Evolutionary conservation across 2,888 invertebrate genomes (phyloP), one percentile per base, ranked within the genome.

Genomic region (Cephus runcator): DNA sequence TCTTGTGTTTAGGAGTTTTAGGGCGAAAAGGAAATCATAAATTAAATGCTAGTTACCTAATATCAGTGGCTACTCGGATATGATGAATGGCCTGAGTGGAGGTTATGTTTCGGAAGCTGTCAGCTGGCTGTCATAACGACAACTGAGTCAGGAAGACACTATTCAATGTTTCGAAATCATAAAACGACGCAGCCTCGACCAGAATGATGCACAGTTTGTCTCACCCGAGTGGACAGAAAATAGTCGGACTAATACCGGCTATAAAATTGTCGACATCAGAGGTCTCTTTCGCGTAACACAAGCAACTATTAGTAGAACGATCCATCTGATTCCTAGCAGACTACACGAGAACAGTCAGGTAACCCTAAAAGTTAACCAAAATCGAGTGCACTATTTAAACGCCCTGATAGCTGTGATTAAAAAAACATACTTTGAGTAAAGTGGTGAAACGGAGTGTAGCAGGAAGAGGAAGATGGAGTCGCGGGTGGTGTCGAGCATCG

Each of bases 401-500:
- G 23, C 23, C 23, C 9, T 23, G 56, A 56, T 56, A 56, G 56
- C 23, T 23, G 56, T 56, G 23, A 56, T 56, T 40, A 23, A 23
- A 56, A 56, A 56, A 56, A 23, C 12, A 56, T 56, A 56, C 56
- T 6, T 56, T 2, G 1, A 56, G 56, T 56, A 23, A 56, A 56
- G 23, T 2, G 6, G 40, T 15, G 40, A 40, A 40, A 15, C 15
- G 6, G 6, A 15, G 40, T 15, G 40, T 40, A 40, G 15, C 40
- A 40, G 23, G 56, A 56, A 56, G 56, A 23, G 56, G 56, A 56
- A 23, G 56, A 56, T 23, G 56, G 23, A 56, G 23, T 34, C 71
- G 71, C 71, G 73, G 75, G 78, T 69, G 78, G 79, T 77, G 79
- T 80, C 80, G 74, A 36, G 77, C 23, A 73, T 73, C 36, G 78